Percentiles rank a stretch among this genome's conserved stretches.
Conservation (phyloP, 2,797 vertebrate species). For the Parauchenoglanis ngamensis region DNA sequence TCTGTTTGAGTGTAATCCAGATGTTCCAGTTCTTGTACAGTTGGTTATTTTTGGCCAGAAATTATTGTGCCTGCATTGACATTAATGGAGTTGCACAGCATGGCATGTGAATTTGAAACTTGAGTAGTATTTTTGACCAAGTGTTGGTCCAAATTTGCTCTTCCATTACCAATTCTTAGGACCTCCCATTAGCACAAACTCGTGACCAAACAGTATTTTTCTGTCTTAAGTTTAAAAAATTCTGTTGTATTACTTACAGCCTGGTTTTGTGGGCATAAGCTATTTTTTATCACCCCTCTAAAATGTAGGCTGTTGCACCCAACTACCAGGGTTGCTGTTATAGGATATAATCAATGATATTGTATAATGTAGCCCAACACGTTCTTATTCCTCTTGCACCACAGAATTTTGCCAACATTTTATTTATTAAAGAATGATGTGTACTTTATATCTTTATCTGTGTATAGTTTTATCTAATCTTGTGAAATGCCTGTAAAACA, state of each 20-base stretch:
- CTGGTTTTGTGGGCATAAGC: background rate
- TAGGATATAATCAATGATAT: background rate
- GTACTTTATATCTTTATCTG: too few species aligned
- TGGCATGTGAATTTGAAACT: background rate
- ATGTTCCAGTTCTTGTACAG: background rate
- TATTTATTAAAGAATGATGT: too few species aligned
- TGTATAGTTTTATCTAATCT: too few species aligned
- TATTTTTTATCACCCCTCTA: background rate
- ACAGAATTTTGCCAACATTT: too few species aligned
- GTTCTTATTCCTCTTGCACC: too few species aligned
- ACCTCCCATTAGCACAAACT: background rate
- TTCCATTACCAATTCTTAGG: background rate
- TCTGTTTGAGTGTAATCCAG: background rate
- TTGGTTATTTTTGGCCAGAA: background rate
- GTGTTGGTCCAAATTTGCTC: background rate
- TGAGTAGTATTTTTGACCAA: background rate
- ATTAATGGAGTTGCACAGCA: background rate
- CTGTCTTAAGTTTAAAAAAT: background rate
- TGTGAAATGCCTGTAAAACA: too few species aligned
- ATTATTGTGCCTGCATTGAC: background rate
- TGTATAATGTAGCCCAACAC: background rate
- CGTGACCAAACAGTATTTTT: too few species aligned
- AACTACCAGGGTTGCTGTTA: background rate
- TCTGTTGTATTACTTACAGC: background rate
- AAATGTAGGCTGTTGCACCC: background rate